A percentile compares a stretch with the other conserved stretches of the same genome.
Evolutionary conservation across 2,797 vertebrate genomes (phyloP).

Genomic region (Scyliorhinus canicula): DNA sequence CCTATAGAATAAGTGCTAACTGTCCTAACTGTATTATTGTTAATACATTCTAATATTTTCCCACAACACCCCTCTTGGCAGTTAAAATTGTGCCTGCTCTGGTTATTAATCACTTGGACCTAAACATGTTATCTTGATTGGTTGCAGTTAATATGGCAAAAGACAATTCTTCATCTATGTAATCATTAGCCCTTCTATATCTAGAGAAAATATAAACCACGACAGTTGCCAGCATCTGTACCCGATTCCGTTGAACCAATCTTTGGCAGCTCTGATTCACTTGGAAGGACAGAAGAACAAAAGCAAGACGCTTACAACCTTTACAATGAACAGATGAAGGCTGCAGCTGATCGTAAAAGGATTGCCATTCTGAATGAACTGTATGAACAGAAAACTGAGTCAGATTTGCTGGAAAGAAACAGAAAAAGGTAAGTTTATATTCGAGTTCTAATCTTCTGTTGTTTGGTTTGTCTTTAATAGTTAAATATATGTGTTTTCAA

Average conservation of each 20-base stretch:
- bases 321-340: conserved; percentile 56
- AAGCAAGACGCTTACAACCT: conserved; percentile 54
- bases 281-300: conserved; percentile 46
- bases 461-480: not conserved
- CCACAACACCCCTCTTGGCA: not conserved
- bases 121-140: not conserved
- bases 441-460: not conserved
- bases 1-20: no score
- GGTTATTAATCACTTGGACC: not conserved
- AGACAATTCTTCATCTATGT: not conserved
- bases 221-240: conserved; percentile 47
- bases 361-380: conserved; percentile 51
- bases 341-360: conserved; percentile 51
- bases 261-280: conserved; percentile 53
- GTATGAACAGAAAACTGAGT: conserved; percentile 57
- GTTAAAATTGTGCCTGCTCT: not conserved
- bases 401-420: conserved; percentile 58
- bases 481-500: not conserved
- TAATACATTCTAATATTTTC: no score
- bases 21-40: no score
- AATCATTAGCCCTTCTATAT: not conserved
- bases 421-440: conserved; percentile 57
- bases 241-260: conserved; percentile 48
- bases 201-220: conserved; percentile 50
- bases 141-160: not conserved